Evolutionary conservation across 2,797 vertebrate genomes (phyloP), one percentile per base, ranked within the genome.

Genomic region (Clarias pachynema): DNA sequence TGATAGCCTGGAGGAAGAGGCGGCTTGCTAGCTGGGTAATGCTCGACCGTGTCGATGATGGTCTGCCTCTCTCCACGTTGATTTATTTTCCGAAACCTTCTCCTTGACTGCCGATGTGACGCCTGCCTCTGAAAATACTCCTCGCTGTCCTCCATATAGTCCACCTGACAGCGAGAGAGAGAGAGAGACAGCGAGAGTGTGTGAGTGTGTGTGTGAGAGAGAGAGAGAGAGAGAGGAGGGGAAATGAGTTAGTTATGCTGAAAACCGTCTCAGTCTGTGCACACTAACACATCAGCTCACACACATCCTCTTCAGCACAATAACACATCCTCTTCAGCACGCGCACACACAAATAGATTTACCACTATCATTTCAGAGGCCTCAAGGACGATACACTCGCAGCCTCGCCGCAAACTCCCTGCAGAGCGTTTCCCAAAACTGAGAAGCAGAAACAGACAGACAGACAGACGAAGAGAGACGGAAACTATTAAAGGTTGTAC

Each of bases 351-450:
- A 53, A 53, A 53, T 53, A 53, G 49, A 53, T 53, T 96, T 93
- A 97, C 96, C 96, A 97, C 96, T 88, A 97, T 97, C 96, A 97
- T 97, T 93, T 97, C 96, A 78, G 96, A 97, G 84, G 96, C 96
- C 89, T 97, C 96, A 90, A 97, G 92, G 89, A 97, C 96, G 91
- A 97, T 97, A 93, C 96, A 97, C 92, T 97, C 96, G 92, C 96
- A 96, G 89, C 96, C 96, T 87, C 96, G 96, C 85, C 96, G 95
- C 87, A 96, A 94, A 92, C 96, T 97, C 90, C 96, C 96, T 0
- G 96, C 96, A 87, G 96, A 97, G 40, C 96, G 96, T 85, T 97
- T 97, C 88, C 96, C 96, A 92, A 97, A 97, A 91, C 96, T 97
- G 90, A 70, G 15, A 77, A 18, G 49, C 2, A 49, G 12, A n/a